These are phyloP conservation scores for Dusona sp. DNA, from an alignment of 2,888 invertebrate species.

Conservation along the genomic window DNA sequence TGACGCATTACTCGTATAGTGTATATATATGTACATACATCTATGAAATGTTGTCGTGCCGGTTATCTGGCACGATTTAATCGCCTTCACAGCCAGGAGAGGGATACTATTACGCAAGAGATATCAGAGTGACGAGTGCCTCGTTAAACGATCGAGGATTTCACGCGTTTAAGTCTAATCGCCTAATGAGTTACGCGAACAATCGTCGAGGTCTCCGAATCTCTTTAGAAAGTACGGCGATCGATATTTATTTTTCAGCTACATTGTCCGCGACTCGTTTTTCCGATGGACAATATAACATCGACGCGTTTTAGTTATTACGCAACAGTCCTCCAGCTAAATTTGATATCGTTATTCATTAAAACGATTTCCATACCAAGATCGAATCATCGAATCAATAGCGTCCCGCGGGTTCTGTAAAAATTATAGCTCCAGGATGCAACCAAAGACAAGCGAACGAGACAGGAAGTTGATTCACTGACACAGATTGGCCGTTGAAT, in stretches of 20 bases:
- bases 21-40: not conserved
- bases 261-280: not conserved
- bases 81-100: constrained; percentile 6
- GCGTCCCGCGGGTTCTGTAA: not conserved
- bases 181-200: constrained; percentile 53
- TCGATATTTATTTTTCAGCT: not conserved
- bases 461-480: constrained; percentile 64
- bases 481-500: constrained; percentile 74
- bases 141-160: constrained; percentile 61
- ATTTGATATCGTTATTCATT: not conserved
- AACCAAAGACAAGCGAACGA: constrained; percentile 17
- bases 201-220: not conserved
- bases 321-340: not conserved
- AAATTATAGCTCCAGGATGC: not conserved
- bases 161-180: constrained; percentile 29
- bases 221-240: not conserved
- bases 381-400: constrained; percentile 2
- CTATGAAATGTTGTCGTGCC: constrained; percentile 22
- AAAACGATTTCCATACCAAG: not conserved
- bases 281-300: not conserved
- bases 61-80: constrained; percentile 59
- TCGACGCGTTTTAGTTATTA: constrained; percentile 39
- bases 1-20: constrained; percentile 41
- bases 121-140: constrained; percentile 60
- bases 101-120: constrained; percentile 41